A percentile compares a stretch with the other conserved stretches of the same genome.
Conservation (phyloP, 2,113 vertebrate species). For the Malaclemys terrapin region DNA sequence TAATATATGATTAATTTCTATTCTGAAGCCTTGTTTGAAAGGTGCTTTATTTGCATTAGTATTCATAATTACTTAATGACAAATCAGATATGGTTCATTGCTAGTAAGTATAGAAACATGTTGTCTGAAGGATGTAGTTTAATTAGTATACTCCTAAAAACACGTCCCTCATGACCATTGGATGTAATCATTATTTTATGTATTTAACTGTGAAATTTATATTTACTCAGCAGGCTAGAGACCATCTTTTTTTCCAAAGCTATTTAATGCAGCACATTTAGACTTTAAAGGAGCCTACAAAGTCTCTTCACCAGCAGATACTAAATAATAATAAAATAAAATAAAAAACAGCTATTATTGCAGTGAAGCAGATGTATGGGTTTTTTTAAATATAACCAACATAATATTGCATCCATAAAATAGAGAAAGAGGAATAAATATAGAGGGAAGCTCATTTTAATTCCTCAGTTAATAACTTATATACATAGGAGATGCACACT, state of each 20-base stretch:
- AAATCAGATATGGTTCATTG: slow-evolving; percentile 98
- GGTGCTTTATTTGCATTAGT: slow-evolving; percentile 96
- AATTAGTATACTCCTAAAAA: slow-evolving; percentile 94
- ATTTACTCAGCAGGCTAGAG: slow-evolving; percentile 79
- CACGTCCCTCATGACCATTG: slow-evolving; percentile 87
- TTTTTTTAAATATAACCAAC: slow-evolving; percentile 29
- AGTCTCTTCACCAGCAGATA: slow-evolving; percentile 63
- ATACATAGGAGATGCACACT: slow-evolving; percentile 35
- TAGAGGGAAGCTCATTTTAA: slow-evolving; percentile 54
- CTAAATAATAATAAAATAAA: slow-evolving; percentile 63
- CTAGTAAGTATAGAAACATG: slow-evolving; percentile 89
- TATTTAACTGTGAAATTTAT: slow-evolving; percentile 90
- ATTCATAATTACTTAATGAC: slow-evolving; percentile 98
- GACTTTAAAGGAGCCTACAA: slow-evolving; percentile 63
- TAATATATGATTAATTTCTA: slow-evolving; percentile 82
- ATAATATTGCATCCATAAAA: slow-evolving; percentile 71
- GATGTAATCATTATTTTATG: slow-evolving; percentile 88
- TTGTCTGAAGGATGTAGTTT: slow-evolving; percentile 91
- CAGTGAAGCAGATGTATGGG: slow-evolving; percentile 38
- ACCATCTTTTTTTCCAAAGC: slow-evolving; percentile 25
- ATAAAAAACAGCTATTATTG: slow-evolving; percentile 40
- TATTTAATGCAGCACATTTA: slow-evolving; percentile 65
- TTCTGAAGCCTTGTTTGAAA: slow-evolving; percentile 85
- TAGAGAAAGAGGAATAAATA: slow-evolving; percentile 57
- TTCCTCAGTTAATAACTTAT: slow-evolving; percentile 71